Percentiles rank a stretch among this genome's conserved stretches.
phyloP scores from a whole-genome alignment of 92 coral and sea anemone genomes.

The Isaurus tuberculatus region DNA sequence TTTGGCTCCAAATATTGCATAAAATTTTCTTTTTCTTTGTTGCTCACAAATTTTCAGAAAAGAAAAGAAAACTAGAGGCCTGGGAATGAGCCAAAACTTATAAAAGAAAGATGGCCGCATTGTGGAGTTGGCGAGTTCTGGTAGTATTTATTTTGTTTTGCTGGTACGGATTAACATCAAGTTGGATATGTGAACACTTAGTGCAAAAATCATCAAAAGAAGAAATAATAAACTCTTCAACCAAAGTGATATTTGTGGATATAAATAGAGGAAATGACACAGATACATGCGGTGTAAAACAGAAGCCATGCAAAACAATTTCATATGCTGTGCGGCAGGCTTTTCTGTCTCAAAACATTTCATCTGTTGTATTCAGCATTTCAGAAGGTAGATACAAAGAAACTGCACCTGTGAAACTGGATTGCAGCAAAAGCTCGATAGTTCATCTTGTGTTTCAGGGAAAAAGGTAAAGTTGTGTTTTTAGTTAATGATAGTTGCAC shows the following conservation, averaged over 20 bases:
- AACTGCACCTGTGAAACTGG: slow-evolving; percentile 12
- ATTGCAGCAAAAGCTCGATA: slow-evolving; percentile 8
- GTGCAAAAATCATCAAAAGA: neutral
- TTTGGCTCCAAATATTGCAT: too few species aligned
- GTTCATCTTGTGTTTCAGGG: slow-evolving; percentile 5
- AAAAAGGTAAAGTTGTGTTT: slow-evolving; percentile 5
- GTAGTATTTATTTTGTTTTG: neutral
- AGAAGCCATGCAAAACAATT: slow-evolving; percentile 32
- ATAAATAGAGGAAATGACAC: slow-evolving; percentile 16
- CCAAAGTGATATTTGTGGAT: slow-evolving; percentile 22
- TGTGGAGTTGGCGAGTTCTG: neutral
- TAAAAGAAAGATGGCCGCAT: slow-evolving; percentile 25
- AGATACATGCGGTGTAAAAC: slow-evolving; percentile 7
- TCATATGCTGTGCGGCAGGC: slow-evolving; percentile 25
- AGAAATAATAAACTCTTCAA: neutral
- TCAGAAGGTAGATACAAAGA: slow-evolving; percentile 29
- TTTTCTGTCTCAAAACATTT: slow-evolving; percentile 14
- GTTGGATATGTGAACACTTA: neutral
- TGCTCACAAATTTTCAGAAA: too few species aligned
- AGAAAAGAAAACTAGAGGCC: too few species aligned
- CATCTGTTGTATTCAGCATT: slow-evolving; percentile 16
- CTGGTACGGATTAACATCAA: neutral
- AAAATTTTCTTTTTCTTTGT: too few species aligned
- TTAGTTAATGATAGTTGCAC: neutral
- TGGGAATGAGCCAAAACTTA: too few species aligned